Percentiles rank a stretch among this genome's conserved stretches.
These are phyloP conservation scores for Gymnosoma rotundatum DNA, from an alignment of 2,888 invertebrate genomes.

Conservation along the genomic window DNA sequence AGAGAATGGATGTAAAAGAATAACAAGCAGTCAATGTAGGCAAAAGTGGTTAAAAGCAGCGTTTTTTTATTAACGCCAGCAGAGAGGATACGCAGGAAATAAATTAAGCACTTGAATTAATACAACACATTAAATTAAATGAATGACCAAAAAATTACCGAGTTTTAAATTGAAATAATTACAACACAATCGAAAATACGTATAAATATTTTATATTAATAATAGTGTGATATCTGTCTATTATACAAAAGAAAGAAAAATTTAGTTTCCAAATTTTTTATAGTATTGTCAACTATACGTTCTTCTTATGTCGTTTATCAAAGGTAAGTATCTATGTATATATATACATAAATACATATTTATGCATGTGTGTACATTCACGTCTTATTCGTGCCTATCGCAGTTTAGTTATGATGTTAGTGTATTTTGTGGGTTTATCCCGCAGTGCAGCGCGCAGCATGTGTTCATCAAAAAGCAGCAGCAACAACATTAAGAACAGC, in stretches of 20 bases:
- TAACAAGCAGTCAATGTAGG: conserved; percentile 7
- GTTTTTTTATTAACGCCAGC: conserved; percentile 4
- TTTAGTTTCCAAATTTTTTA: too few species aligned
- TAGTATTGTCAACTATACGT: too few species aligned
- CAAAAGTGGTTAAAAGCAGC: conserved; percentile 1
- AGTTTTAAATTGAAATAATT: too few species aligned
- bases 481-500: conserved; percentile 9
- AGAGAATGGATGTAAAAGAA: conserved; percentile 36
- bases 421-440: conserved; percentile 65
- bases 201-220: too few species aligned
- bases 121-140: neutral
- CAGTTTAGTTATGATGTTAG: conserved; percentile 15
- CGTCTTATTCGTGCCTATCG: conserved; percentile 40
- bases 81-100: neutral
- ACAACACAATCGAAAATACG: too few species aligned
- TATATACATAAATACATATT: too few species aligned
- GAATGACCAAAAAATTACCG: too few species aligned
- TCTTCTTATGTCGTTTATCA: too few species aligned
- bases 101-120: neutral
- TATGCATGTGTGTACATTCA: neutral
- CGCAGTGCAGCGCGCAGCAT: conserved; percentile 56
- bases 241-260: too few species aligned
- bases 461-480: conserved; percentile 31
- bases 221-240: too few species aligned
- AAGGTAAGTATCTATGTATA: too few species aligned